Conservation (phyloP, 2,888 invertebrate genomes). For the Eustalomyia histrio region DNA sequence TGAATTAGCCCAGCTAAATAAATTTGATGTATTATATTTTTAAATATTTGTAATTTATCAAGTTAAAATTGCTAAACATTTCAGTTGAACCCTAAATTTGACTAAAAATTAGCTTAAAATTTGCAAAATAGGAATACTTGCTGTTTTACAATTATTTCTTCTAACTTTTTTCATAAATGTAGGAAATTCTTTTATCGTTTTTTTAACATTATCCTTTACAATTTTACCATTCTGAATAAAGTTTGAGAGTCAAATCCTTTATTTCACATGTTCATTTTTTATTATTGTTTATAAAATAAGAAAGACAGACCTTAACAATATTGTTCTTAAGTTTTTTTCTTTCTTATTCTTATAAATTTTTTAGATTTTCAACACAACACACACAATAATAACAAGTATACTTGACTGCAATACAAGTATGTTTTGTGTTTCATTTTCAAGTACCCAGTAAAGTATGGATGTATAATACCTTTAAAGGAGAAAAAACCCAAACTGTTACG, state of each 20-base stretch:
- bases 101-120: too few relatives aligned
- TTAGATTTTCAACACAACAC: slow-evolving; percentile 42
- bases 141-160: too few relatives aligned
- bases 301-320: neutral
- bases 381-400: slow-evolving; percentile 52
- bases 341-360: slow-evolving; percentile 35
- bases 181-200: neutral
- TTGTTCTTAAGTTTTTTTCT: neutral
- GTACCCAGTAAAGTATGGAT: neutral
- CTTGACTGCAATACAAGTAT: slow-evolving; percentile 50
- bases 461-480: slow-evolving; percentile 1
- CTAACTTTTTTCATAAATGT: too few relatives aligned
- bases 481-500: neutral
- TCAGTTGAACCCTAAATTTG: too few relatives aligned
- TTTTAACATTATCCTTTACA: neutral
- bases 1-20: too few relatives aligned
- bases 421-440: slow-evolving; percentile 15
- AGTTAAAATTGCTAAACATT: too few relatives aligned
- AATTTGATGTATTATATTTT: too few relatives aligned
- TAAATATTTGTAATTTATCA: too few relatives aligned
- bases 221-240: neutral
- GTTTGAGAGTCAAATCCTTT: slow-evolving; percentile 14
- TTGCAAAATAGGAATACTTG: too few relatives aligned
- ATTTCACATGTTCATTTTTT: slow-evolving; percentile 47
- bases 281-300: slow-evolving; percentile 6